Percentiles rank a stretch among this genome's conserved stretches.
These are phyloP conservation scores for Oryzias dopingdopingensis DNA, from an alignment of 2,797 vertebrate genomes.

Conservation along the genomic window DNA sequence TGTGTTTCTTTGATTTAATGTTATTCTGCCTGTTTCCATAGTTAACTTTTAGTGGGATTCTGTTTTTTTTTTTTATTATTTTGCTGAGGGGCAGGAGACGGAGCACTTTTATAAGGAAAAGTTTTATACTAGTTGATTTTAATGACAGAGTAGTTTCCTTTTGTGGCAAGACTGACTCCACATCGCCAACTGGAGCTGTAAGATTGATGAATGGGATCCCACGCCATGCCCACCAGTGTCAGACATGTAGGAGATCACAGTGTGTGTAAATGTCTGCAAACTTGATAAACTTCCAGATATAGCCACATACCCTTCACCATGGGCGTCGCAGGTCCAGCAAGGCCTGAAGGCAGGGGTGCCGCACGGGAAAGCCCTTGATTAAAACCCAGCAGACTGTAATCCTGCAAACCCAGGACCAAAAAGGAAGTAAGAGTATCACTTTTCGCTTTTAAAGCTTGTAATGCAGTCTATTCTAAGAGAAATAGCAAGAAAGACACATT, in stretches of 20 bases:
- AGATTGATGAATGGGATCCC: constrained; percentile 67
- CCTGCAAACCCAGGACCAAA: constrained; percentile 50
- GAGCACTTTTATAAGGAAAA: constrained; percentile 32
- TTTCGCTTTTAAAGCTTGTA: constrained; percentile 44
- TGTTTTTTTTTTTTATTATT: constrained; percentile 1
- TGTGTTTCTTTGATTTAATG: constrained; percentile 8
- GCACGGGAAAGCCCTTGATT: constrained; percentile 72
- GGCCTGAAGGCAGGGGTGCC: constrained; percentile 60
- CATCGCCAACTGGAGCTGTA: constrained; percentile 56
- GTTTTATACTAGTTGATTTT: constrained; percentile 56
- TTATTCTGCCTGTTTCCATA: constrained; percentile 13
- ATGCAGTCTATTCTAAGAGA: constrained; percentile 15
- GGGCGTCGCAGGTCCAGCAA: constrained; percentile 61
- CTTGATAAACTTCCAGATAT: constrained; percentile 46
- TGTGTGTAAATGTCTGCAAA: constrained; percentile 9
- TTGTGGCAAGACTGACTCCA: constrained; percentile 67
- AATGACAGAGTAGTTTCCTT: constrained; percentile 62
- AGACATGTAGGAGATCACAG: constrained; percentile 40
- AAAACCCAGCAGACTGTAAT: constrained; percentile 56
- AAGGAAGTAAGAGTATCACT: constrained; percentile 50
- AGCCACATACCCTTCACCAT: constrained; percentile 62
- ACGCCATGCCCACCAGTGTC: constrained; percentile 53
- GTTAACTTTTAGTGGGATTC: constrained; percentile 36
- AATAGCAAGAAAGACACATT: constrained; percentile 23
- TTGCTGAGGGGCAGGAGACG: constrained; percentile 12